These are phyloP conservation scores for Himalopsyche tibetana DNA, from an alignment of 2,888 invertebrate genomes.

Conservation along the genomic window DNA sequence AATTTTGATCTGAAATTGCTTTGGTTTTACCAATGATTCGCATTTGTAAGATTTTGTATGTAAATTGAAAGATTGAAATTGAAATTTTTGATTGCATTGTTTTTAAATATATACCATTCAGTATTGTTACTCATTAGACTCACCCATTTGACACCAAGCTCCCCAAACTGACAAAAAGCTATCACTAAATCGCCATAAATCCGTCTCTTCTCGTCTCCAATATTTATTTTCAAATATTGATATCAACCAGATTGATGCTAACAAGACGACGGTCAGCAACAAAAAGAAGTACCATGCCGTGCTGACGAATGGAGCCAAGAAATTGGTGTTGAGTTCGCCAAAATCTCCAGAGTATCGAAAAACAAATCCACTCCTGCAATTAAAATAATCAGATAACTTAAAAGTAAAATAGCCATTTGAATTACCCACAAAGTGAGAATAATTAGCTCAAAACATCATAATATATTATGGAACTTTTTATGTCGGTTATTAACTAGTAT, in stretches of 20 bases:
- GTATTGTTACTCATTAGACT: background rate
- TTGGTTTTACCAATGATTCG: too few relatives aligned
- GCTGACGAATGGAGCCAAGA: constrained; percentile 60
- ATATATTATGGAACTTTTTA: too few relatives aligned
- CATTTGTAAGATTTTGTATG: too few relatives aligned
- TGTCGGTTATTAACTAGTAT: too few relatives aligned
- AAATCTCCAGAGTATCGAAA: constrained; percentile 63
- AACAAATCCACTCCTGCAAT: constrained; percentile 62
- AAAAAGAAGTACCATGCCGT: constrained; percentile 62
- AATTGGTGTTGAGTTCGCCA: constrained; percentile 58
- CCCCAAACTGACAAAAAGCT: constrained; percentile 62
- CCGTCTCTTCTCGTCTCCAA: constrained; percentile 50
- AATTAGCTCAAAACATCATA: too few relatives aligned
- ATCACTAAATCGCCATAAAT: constrained; percentile 60
- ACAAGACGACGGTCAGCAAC: constrained; percentile 49
- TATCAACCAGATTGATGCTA: constrained; percentile 57
- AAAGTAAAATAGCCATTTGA: too few relatives aligned
- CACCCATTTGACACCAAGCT: constrained; percentile 65
- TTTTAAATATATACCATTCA: too few relatives aligned
- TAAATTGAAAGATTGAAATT: too few relatives aligned
- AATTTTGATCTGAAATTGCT: too few relatives aligned
- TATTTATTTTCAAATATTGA: constrained; percentile 62
- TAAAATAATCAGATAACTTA: background rate
- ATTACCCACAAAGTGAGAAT: too few relatives aligned
- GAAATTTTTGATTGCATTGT: too few relatives aligned